Evolutionary conservation across 2,797 vertebrate genomes (phyloP), one percentile per base, ranked within the genome.

Genomic region (Cryptoprocta ferox): DNA sequence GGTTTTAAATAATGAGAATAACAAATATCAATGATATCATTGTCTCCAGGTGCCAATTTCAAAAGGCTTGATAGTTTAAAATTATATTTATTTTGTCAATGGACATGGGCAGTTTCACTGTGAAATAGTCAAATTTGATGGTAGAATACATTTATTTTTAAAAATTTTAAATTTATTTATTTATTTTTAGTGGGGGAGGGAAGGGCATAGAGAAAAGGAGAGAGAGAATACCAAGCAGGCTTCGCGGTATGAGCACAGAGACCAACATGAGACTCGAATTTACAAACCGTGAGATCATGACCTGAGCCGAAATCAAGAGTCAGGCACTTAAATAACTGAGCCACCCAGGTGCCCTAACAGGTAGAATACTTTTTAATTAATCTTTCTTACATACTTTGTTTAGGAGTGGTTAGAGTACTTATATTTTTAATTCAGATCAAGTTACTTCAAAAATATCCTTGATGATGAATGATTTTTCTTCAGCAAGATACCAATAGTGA

Each of bases 381-480:
- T 10, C 30, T 91, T 94, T 50, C 61, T 96, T 48, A n/a, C 18
- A 26, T 92, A 90, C 68, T 96, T 98, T 98, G 70, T 95, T 94
- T 92, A 80, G 91, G 35, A 85, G 42, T 96, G 9, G 95, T 97
- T 97, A 73, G 61, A 96, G 73, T 88, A 48, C 81, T 93, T 98
- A 12, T 68, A 83, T 85, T 78, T 97, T 98, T 94, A 95, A 84
- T 21, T 53, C 53, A 39, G 95, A 93, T 97, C 84, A 95, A 63
- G 32, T 98, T 96, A 96, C 39, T 73, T 98, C 63, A 93, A 91
- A 96, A 28, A 78, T 35, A 89, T 93, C 80, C 2, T 92, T 95
- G 28, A 92, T 95, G 37, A 91, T 95, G 89, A 95, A 95, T 97
- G 30, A 95, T 96, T 84, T 96, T 84, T 63, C 63, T 94, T 93